Conservation (phyloP, 2,113 vertebrate species). For the Cervus canadensis region DNA sequence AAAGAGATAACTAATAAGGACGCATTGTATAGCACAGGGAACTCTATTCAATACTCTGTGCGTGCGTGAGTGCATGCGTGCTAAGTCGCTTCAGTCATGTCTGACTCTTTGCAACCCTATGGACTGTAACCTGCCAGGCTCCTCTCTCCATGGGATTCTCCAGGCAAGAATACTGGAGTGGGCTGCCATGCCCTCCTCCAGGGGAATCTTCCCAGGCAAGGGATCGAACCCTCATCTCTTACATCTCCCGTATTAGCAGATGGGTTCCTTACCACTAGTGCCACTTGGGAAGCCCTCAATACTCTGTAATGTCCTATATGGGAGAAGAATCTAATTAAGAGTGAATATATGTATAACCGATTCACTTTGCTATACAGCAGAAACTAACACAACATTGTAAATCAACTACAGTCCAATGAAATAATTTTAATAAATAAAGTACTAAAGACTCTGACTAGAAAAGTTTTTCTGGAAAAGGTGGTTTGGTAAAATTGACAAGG, state of each 20-base stretch:
- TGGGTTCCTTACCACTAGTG: neutral
- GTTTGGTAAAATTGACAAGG: neutral
- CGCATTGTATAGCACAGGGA: neutral
- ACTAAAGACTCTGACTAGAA: neutral
- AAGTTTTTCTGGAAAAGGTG: neutral
- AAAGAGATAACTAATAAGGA: neutral
- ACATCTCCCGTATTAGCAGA: neutral
- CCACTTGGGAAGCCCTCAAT: neutral
- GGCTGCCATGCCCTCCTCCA: neutral
- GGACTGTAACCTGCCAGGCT: neutral
- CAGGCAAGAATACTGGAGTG: neutral
- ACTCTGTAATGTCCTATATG: neutral
- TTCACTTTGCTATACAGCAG: neutral
- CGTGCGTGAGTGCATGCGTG: fast-evolving
- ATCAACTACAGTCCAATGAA: neutral
- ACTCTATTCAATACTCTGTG: neutral
- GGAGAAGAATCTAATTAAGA: neutral
- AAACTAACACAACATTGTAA: neutral
- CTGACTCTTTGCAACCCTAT: neutral
- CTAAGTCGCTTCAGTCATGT: neutral
- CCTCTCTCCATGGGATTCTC: neutral
- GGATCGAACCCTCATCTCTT: neutral
- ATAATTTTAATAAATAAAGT: neutral
- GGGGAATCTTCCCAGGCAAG: neutral
- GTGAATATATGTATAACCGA: neutral